Conservation (phyloP, 1,140 invertebrate species). For the Uloborus diversus region DNA sequence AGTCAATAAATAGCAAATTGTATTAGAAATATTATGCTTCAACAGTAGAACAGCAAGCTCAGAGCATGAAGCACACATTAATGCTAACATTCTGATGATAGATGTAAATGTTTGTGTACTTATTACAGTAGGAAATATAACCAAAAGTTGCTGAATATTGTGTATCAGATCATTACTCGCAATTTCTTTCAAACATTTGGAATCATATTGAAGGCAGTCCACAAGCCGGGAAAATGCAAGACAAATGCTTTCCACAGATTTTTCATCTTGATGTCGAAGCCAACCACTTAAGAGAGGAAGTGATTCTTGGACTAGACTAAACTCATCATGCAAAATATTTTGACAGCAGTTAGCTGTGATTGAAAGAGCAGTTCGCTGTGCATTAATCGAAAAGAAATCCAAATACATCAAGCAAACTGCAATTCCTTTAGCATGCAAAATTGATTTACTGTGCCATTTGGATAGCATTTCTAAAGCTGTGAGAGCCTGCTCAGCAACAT, state of each 20-base stretch:
- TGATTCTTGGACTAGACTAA: conserved; percentile 90
- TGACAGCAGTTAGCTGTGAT: conserved; percentile 97
- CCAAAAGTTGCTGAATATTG: conserved; percentile 91
- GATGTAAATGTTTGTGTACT: conserved; percentile 95
- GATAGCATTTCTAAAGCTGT: conserved; percentile 97
- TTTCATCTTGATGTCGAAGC: conserved; percentile 94
- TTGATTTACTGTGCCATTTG: conserved; percentile 92
- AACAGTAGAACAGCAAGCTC: conserved; percentile 89
- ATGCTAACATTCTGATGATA: conserved; percentile 91
- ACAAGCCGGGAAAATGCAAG: conserved; percentile 91
- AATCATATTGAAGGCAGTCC: conserved; percentile 94
- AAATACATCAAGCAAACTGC: conserved; percentile 94
- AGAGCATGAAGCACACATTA: conserved; percentile 94
- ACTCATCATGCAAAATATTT: conserved; percentile 91
- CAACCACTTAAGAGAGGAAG: conserved; percentile 84
- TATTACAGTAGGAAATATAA: conserved; percentile 90
- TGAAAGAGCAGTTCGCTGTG: conserved; percentile 91
- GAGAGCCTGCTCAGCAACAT: conserved; percentile 96
- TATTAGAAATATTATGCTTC: conserved; percentile 94
- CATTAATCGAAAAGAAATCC: conserved; percentile 97
- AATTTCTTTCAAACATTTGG: conserved; percentile 90
- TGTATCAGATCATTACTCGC: conserved; percentile 89
- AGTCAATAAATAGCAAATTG: conserved; percentile 88
- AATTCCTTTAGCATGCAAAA: conserved; percentile 92
- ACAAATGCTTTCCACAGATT: conserved; percentile 96